phyloP scores from a whole-genome alignment of 2,888 invertebrate genomes.

The Epirrita christyi region DNA sequence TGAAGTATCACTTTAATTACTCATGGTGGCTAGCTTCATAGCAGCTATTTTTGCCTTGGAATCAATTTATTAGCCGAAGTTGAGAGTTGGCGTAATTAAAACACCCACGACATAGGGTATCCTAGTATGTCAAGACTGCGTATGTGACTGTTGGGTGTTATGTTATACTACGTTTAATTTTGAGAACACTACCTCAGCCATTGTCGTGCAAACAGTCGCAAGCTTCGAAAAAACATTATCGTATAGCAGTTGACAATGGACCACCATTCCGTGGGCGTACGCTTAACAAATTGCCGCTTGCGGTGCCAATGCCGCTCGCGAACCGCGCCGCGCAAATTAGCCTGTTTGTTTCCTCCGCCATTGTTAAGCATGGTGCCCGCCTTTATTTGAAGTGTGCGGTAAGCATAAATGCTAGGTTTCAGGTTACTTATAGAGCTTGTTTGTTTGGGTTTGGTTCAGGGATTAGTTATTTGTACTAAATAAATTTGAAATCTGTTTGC shows the following conservation, averaged over 20 bases:
- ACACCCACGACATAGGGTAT: too few species aligned
- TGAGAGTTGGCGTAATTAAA: too few species aligned
- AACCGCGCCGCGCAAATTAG: conserved; percentile 58
- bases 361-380: conserved; percentile 32
- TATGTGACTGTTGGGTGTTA: too few species aligned
- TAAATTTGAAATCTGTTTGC: too few species aligned
- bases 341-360: conserved; percentile 49
- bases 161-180: too few species aligned
- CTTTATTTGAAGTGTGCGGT: conserved; percentile 39
- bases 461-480: background rate
- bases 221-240: background rate
- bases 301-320: conserved; percentile 56
- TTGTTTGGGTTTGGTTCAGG: conserved; percentile 3
- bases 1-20: too few species aligned
- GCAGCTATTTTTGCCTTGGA: too few species aligned
- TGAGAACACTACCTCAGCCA: too few species aligned
- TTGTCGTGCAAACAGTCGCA: too few species aligned
- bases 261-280: conserved; percentile 49
- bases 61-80: too few species aligned
- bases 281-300: conserved; percentile 61
- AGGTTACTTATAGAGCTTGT: conserved; percentile 35
- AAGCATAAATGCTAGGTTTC: conserved; percentile 50
- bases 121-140: too few species aligned
- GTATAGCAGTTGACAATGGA: conserved; percentile 14
- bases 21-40: too few species aligned